Percentiles rank a stretch among this genome's conserved stretches.
phyloP scores from a whole-genome alignment of 92 coral and sea anemone genomes.

The Phymanthus crucifer region DNA sequence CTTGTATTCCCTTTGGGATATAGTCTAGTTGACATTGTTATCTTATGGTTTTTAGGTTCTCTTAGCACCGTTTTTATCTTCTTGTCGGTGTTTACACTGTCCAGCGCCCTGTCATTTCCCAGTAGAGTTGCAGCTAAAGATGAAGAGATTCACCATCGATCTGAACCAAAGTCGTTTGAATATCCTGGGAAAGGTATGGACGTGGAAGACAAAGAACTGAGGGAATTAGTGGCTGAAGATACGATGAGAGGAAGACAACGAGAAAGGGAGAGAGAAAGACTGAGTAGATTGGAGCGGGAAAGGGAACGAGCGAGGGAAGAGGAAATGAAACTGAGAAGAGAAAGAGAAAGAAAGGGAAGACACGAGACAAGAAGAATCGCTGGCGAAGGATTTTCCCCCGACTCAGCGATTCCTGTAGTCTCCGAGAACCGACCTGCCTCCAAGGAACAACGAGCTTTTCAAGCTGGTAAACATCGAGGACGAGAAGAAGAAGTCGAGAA shows the following conservation, averaged over 20 bases:
- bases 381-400: neutral
- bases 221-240: neutral
- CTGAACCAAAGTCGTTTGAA: neutral
- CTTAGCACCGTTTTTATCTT: constrained; percentile 8
- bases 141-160: constrained; percentile 12
- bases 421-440: neutral
- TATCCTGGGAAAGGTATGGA: neutral
- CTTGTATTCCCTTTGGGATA: too few relatives aligned
- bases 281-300: constrained; percentile 15
- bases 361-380: neutral
- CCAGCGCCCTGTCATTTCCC: constrained; percentile 25
- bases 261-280: constrained; percentile 12
- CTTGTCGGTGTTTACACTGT: constrained; percentile 17
- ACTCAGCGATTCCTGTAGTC: neutral
- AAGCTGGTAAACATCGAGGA: constrained; percentile 19
- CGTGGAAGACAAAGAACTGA: neutral
- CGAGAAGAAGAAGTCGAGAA: constrained; percentile 28
- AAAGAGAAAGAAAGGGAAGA: constrained; percentile 7
- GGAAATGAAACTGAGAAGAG: constrained; percentile 15
- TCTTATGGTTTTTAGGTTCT: constrained; percentile 13
- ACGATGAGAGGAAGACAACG: neutral
- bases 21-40: neutral
- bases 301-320: neutral
- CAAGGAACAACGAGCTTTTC: neutral
- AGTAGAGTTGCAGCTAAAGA: neutral